Conservation (phyloP, 64 coral and sea anemone genomes). For the Catalaphyllia jardinei region DNA sequence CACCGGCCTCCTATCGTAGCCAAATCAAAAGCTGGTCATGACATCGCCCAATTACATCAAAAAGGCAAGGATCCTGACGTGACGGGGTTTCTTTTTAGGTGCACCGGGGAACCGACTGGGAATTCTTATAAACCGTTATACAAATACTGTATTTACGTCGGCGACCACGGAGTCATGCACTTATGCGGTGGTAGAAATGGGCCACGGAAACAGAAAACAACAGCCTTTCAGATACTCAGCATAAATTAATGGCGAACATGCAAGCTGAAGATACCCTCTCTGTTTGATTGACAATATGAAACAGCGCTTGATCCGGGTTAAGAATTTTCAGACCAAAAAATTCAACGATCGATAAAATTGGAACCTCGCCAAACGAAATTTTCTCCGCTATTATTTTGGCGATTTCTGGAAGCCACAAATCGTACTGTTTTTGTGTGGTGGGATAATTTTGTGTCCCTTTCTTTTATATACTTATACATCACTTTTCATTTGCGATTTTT, state of each 20-base stretch:
- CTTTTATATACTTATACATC: conserved; percentile 37
- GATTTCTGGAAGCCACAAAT: background rate
- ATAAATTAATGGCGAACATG: conserved; percentile 27
- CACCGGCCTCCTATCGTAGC: conserved; percentile 11
- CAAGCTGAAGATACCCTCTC: background rate
- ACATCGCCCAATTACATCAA: conserved; percentile 25
- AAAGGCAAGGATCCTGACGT: conserved; percentile 1
- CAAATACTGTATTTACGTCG: background rate
- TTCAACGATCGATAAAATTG: background rate
- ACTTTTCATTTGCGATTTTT: conserved; percentile 37
- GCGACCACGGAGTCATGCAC: background rate
- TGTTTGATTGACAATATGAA: conserved; percentile 28
- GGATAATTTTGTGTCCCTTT: conserved; percentile 16
- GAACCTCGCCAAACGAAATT: background rate
- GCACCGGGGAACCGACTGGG: background rate
- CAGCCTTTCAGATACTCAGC: background rate
- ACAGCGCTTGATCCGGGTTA: background rate
- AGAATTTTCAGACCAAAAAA: background rate
- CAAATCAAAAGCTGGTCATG: conserved; percentile 23
- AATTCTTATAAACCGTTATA: conserved; percentile 12
- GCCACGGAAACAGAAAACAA: background rate
- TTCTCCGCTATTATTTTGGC: background rate
- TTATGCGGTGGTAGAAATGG: background rate
- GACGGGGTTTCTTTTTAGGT: conserved; percentile 1
- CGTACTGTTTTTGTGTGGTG: background rate